Base-by-base conservation (phyloP, 2,113 vertebrate genomes). In the Hemicordylus capensis region DNA sequence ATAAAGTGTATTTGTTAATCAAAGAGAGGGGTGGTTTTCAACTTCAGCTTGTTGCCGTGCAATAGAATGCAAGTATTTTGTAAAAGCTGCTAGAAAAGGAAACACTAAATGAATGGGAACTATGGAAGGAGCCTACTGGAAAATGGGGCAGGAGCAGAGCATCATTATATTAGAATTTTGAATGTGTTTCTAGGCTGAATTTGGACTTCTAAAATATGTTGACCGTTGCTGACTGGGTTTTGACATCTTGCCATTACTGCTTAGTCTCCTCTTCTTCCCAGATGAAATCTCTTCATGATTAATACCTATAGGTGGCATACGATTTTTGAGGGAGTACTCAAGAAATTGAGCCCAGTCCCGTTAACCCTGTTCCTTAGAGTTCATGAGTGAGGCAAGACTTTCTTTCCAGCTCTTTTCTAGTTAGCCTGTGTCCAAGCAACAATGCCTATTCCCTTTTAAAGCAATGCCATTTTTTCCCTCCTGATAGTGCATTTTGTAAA, bases 1-100 rank as follows among this genome's bases (percentile, higher is more conserved):
- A 81, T 74, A 22, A 20, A 48, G 14, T 0, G 22, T 0, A 58
- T 26, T 70, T 0, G 0, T 70, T 10, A 28, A 0, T 4, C 12
- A 44, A 66, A 69, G 54, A 42, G 15, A 17, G 12, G 48, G 76
- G 6, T 1, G 2, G 19, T n/a, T 89, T 86, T 1, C 5, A 39
- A 6, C 73, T 79, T 85, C 24, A 66, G 59, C 5, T 20, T 22
- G 15, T 83, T 6, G 28, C 75, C 31, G 19, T 82, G 67, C 54
- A 19, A 6, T 2, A 39, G 69, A 31, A 4, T 1, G 0, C 22
- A 28, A 75, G 20, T 73, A 37, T 56, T 77, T 77, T 1, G 24
- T 37, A 48, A 34, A 15, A 19, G 24, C 17, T 81, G n/a, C 19
- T 37, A 37, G 48, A 42, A 17, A 67, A 28, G 2, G 19, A 54